These are phyloP conservation scores for Sicus ferrugineus DNA, from an alignment of 2,888 invertebrate species.

Conservation along the genomic window DNA sequence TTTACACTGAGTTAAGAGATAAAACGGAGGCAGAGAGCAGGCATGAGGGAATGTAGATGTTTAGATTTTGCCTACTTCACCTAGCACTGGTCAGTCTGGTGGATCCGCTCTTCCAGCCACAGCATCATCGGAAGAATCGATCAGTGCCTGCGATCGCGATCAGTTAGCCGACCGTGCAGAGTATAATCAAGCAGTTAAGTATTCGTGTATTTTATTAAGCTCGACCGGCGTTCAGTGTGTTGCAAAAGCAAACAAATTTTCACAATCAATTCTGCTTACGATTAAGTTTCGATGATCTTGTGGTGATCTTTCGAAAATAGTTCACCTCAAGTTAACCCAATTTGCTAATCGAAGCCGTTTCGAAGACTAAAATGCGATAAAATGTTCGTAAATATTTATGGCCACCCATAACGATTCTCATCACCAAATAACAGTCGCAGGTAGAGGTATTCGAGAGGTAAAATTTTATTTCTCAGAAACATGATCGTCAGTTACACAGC, in stretches of 20 bases:
- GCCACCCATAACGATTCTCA: neutral
- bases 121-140: neutral
- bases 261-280: neutral
- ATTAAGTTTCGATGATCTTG: neutral
- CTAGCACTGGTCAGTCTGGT: neutral
- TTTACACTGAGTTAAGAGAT: too few relatives aligned
- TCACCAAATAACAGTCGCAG: neutral
- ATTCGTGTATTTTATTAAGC: constrained; percentile 9
- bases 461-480: neutral
- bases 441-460: too few relatives aligned
- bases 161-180: neutral
- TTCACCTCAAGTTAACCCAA: neutral
- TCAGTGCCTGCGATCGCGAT: neutral
- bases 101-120: neutral
- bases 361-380: neutral
- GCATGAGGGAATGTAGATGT: too few relatives aligned
- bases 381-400: neutral
- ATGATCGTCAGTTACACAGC: neutral
- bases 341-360: neutral
- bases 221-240: neutral
- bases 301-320: neutral
- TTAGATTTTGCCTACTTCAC: too few relatives aligned
- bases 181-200: constrained; percentile 21
- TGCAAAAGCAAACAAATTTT: neutral
- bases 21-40: too few relatives aligned